phyloP scores from a whole-genome alignment of 2,797 vertebrate species.

The Benthosema pterotum region DNA sequence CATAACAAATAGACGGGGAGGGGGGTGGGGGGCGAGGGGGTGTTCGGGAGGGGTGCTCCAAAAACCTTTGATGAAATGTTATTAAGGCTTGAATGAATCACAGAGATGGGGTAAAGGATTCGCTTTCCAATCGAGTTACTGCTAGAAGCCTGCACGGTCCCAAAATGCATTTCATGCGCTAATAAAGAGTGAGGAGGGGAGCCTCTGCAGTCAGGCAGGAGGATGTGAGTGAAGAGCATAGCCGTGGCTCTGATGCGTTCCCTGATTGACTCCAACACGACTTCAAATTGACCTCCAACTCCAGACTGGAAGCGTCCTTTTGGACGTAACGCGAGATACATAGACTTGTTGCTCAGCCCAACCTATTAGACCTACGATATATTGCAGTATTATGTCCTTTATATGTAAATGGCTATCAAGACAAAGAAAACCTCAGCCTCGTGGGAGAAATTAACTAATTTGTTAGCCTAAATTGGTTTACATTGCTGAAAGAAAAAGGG shows the following conservation, averaged over 20 bases:
- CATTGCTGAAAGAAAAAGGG: slow-evolving; percentile 24
- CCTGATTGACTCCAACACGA: no score
- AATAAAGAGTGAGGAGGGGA: slow-evolving; percentile 67
- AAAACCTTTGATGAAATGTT: slow-evolving; percentile 82
- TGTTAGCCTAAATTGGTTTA: slow-evolving; percentile 41
- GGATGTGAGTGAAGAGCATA: slow-evolving; percentile 48
- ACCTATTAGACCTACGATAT: slow-evolving; percentile 4
- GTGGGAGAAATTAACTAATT: slow-evolving; percentile 23
- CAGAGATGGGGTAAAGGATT: slow-evolving; percentile 73
- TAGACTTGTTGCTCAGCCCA: slow-evolving; percentile 19
- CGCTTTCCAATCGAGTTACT: slow-evolving; percentile 81
- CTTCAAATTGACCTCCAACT: slow-evolving; percentile 50
- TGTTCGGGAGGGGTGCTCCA: slow-evolving; percentile 30
- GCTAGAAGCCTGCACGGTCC: slow-evolving; percentile 58
- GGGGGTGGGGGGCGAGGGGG: slow-evolving; percentile 43
- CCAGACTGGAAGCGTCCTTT: slow-evolving; percentile 39
- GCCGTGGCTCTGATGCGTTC: slow-evolving; percentile 44
- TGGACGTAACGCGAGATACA: slow-evolving; percentile 23
- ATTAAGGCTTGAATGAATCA: slow-evolving; percentile 81
- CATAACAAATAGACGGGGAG: slow-evolving; percentile 78
- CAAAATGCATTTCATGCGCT: slow-evolving; percentile 74
- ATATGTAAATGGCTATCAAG: slow-evolving; percentile 3
- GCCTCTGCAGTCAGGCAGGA: slow-evolving; percentile 56
- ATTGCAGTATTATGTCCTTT: slow-evolving; percentile 14
- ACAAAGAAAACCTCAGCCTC: slow-evolving; percentile 17